phyloP scores from a whole-genome alignment of 2,888 invertebrate genomes.

The Odontomyia ornata region DNA sequence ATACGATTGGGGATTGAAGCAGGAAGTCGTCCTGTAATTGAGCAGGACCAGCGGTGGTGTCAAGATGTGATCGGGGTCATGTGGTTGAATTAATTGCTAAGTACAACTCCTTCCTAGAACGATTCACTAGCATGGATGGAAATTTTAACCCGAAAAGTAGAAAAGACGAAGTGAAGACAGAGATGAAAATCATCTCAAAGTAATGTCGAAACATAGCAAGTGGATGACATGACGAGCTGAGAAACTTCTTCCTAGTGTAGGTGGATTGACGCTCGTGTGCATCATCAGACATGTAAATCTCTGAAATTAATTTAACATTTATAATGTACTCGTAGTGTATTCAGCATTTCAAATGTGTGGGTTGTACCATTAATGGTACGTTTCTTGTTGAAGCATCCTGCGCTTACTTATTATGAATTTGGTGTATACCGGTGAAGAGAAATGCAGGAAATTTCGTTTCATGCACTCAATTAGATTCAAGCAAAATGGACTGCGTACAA shows the following conservation, averaged over 20 bases:
- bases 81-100: conserved; percentile 11
- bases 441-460: too few relatives aligned
- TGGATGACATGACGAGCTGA: neutral
- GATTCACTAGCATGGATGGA: neutral
- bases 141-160: neutral
- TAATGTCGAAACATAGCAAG: neutral
- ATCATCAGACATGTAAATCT: conserved; percentile 9
- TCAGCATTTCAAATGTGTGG: too few relatives aligned
- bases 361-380: too few relatives aligned
- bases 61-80: conserved; percentile 19
- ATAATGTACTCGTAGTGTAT: neutral
- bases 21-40: conserved; percentile 35
- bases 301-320: neutral
- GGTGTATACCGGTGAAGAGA: too few relatives aligned
- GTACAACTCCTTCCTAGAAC: neutral
- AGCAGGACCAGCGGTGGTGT: neutral
- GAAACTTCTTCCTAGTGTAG: neutral
- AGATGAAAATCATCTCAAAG: neutral
- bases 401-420: too few relatives aligned
- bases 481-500: neutral
- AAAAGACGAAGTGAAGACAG: neutral
- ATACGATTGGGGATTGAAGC: conserved; percentile 28
- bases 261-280: neutral
- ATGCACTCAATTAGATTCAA: neutral
- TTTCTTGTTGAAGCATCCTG: too few relatives aligned